phyloP scores from a whole-genome alignment of 1,140 invertebrate genomes.

The Macrobrachium rosenbergii region DNA sequence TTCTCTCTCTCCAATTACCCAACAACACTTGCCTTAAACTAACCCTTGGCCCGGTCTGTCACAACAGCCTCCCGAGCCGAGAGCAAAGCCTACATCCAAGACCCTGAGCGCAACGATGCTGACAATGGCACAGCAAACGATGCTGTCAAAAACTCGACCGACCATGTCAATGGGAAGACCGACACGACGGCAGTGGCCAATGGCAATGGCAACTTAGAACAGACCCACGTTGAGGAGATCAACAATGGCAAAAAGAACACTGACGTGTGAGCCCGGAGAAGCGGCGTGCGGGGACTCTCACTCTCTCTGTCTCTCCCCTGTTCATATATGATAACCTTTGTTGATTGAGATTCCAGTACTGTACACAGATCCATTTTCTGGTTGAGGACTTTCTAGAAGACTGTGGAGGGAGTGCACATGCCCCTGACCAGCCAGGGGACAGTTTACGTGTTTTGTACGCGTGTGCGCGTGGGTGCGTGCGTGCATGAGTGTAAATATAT shows the following conservation, averaged over 20 bases:
- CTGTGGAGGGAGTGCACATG: constrained; percentile 45
- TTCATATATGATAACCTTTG: too few relatives aligned
- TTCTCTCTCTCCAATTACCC: neutral
- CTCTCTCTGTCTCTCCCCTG: too few relatives aligned
- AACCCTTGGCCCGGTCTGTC: constrained; percentile 60
- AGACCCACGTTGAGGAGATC: constrained; percentile 56
- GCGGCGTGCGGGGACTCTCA: neutral
- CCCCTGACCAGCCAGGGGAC: neutral
- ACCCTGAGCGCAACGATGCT: constrained; percentile 59
- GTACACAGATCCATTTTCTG: constrained; percentile 41
- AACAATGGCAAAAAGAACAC: constrained; percentile 62
- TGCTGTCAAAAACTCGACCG: constrained; percentile 49
- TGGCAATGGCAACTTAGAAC: constrained; percentile 60
- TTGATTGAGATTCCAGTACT: constrained; percentile 14
- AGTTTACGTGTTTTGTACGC: too few relatives aligned
- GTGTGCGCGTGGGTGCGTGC: too few relatives aligned
- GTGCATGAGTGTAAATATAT: too few relatives aligned
- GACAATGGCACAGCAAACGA: constrained; percentile 60
- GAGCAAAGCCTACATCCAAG: constrained; percentile 62
- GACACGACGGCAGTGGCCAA: constrained; percentile 48
- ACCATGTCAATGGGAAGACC: constrained; percentile 60
- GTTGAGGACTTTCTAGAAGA: constrained; percentile 48
- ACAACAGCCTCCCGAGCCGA: constrained; percentile 60
- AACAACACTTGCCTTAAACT: constrained; percentile 52
- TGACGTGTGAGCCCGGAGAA: constrained; percentile 44